These are phyloP conservation scores for Achroia grisella DNA, from an alignment of 1,140 invertebrate genomes.

Conservation along the genomic window DNA sequence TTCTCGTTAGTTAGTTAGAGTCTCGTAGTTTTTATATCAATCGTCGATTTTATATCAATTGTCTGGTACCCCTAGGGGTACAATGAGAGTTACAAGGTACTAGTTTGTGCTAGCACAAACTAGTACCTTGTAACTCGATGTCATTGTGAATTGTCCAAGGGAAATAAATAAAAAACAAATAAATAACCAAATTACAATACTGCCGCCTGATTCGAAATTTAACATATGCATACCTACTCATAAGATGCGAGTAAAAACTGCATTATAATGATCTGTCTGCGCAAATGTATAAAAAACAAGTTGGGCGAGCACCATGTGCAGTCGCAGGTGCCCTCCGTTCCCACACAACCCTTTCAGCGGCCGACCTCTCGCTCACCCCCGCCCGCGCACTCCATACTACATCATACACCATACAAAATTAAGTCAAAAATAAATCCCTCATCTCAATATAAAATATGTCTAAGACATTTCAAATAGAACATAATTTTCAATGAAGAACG, in stretches of 20 bases:
- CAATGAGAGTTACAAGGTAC: too few relatives aligned
- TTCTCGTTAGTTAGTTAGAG: too few relatives aligned
- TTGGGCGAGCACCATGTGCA: slow-evolving; percentile 65
- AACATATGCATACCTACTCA: slow-evolving; percentile 10
- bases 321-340: slow-evolving; percentile 69
- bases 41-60: too few relatives aligned
- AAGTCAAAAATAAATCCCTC: background rate
- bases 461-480: background rate
- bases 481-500: slow-evolving; percentile 6
- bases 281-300: slow-evolving; percentile 66
- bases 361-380: slow-evolving; percentile 18
- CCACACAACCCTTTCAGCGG: slow-evolving; percentile 70
- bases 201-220: too few relatives aligned
- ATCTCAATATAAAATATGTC: slow-evolving; percentile 20
- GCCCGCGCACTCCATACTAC: slow-evolving; percentile 35
- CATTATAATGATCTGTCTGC: slow-evolving; percentile 61
- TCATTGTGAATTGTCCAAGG: too few relatives aligned
- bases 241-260: slow-evolving; percentile 60
- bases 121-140: too few relatives aligned
- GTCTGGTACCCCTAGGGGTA: too few relatives aligned
- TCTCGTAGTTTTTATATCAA: too few relatives aligned
- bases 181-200: too few relatives aligned
- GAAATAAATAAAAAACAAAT: too few relatives aligned
- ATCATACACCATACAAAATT: slow-evolving; percentile 26
- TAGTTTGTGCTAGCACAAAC: too few relatives aligned